phyloP scores from a whole-genome alignment of 2,113 vertebrate genomes.

The Melospiza georgiana region DNA sequence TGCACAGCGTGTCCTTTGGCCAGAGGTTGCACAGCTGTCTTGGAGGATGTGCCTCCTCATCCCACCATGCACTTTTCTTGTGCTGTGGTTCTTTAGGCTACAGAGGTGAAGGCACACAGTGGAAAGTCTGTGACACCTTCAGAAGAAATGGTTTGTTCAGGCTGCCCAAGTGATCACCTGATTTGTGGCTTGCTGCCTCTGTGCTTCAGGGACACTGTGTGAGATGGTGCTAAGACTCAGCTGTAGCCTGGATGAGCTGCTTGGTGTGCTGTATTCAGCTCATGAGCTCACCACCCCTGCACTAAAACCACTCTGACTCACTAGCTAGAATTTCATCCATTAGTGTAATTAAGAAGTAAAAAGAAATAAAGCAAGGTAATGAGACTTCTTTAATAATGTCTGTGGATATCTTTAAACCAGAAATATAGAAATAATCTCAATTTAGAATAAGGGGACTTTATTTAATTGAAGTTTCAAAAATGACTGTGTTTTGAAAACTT shows the following conservation, averaged over 20 bases:
- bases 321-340: constrained; percentile 1
- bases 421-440: neutral
- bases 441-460: constrained; percentile 22
- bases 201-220: neutral
- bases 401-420: neutral
- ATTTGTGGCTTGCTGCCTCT: neutral
- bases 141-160: neutral
- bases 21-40: neutral
- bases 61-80: rapidly evolving
- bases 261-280: neutral
- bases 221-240: neutral
- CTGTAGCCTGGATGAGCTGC: neutral
- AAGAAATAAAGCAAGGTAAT: neutral
- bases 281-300: neutral
- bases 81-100: neutral
- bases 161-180: neutral
- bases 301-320: neutral
- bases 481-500: neutral
- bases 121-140: neutral
- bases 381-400: neutral
- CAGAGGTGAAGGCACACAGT: neutral
- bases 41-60: neutral
- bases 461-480: neutral
- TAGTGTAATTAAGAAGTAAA: neutral
- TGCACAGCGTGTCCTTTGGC: neutral